A percentile compares a stretch with the other conserved stretches of the same genome.
Evolutionary conservation across 2,113 vertebrate genomes (phyloP).

Genomic region (Synchiropus splendidus): DNA sequence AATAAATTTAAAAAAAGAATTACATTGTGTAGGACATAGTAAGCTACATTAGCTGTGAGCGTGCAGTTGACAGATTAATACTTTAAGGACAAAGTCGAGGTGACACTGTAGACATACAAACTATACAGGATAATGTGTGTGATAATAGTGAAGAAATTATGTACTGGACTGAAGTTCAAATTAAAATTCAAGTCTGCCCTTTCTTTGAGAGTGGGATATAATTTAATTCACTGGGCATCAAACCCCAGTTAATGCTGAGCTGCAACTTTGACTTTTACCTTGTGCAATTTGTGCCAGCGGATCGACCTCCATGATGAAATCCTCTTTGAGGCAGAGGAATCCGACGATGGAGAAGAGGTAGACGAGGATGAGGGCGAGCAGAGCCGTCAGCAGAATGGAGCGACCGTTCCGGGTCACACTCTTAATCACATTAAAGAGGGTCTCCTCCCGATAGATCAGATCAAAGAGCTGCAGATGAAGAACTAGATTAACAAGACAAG

Average conservation of each 20-base stretch:
- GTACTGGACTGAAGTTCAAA: too few species aligned
- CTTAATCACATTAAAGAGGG: conserved; percentile 95
- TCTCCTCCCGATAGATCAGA: conserved; percentile 96
- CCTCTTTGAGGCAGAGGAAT: conserved; percentile 91
- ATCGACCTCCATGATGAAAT: conserved; percentile 97
- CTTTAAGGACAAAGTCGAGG: too few species aligned
- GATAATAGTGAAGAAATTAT: too few species aligned
- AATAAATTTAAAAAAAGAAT: too few species aligned
- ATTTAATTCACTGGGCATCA: too few species aligned
- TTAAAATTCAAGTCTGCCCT: too few species aligned
- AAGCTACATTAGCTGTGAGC: too few species aligned
- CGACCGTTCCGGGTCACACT: conserved; percentile 94
- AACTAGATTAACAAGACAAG: background rate
- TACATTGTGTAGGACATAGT: too few species aligned
- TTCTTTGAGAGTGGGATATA: too few species aligned
- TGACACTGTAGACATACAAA: too few species aligned
- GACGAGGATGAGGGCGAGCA: conserved; percentile 94
- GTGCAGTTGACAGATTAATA: too few species aligned
- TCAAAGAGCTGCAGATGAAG: conserved; percentile 79
- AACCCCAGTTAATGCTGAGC: background rate
- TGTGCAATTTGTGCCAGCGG: conserved; percentile 53
- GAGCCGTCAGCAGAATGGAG: conserved; percentile 92
- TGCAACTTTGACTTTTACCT: conserved; percentile 12
- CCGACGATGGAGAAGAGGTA: conserved; percentile 99
- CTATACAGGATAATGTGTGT: too few species aligned